Conservation (phyloP, 2,888 invertebrate genomes). For the Spodoptera picta region DNA sequence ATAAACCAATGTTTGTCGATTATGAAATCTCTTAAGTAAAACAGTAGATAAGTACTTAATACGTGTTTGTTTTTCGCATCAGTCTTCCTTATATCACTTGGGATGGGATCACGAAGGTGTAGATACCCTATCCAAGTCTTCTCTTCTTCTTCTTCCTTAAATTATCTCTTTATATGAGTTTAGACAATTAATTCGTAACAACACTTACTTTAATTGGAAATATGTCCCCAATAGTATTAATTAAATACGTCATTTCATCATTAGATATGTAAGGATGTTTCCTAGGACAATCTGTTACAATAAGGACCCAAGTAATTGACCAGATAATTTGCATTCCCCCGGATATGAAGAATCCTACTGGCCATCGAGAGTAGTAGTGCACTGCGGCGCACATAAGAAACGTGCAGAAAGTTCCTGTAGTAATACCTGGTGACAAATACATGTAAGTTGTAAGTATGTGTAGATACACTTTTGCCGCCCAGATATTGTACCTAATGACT, state of each 20-base stretch:
- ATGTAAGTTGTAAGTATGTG: not conserved
- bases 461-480: not conserved
- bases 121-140: no score
- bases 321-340: constrained; percentile 87
- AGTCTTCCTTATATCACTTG: no score
- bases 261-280: constrained; percentile 89
- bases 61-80: no score
- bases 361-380: constrained; percentile 90
- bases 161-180: no score
- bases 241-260: constrained; percentile 89
- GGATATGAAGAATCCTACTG: constrained; percentile 90
- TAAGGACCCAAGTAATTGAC: constrained; percentile 86
- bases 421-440: constrained; percentile 70
- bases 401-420: constrained; percentile 90
- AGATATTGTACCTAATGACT: constrained; percentile 20
- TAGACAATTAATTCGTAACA: no score
- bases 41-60: no score
- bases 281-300: constrained; percentile 90
- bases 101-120: no score
- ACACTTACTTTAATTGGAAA: constrained; percentile 79
- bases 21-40: no score
- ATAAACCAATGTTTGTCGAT: not conserved
- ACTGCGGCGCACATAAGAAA: constrained; percentile 90
- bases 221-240: constrained; percentile 85
- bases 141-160: no score